Evolutionary conservation across 2,888 invertebrate genomes (phyloP).

Genomic region (Dichetophora obliterata): DNA sequence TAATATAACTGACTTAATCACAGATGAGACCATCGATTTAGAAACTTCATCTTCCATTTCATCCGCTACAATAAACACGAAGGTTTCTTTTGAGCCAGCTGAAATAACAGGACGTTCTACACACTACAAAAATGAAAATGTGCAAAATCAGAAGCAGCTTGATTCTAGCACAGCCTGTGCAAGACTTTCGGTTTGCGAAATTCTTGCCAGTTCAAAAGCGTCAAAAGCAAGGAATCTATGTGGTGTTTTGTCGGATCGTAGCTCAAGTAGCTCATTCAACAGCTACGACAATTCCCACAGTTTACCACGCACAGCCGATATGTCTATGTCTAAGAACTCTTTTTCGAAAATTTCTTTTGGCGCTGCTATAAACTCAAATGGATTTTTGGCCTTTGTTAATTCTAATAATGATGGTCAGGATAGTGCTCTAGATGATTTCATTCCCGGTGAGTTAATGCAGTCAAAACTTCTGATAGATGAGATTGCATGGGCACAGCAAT

Average conservation of each 20-base stretch:
- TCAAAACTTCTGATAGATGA: slow-evolving; percentile 64
- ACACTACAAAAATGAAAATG: slow-evolving; percentile 50
- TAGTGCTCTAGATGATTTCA: slow-evolving; percentile 54
- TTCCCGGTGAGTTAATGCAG: slow-evolving; percentile 65
- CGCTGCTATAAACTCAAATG: slow-evolving; percentile 41
- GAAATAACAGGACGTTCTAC: slow-evolving; percentile 69
- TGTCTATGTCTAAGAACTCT: slow-evolving; percentile 54
- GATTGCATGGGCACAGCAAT: slow-evolving; percentile 66
- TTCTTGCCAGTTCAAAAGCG: slow-evolving; percentile 64
- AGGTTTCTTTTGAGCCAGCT: slow-evolving; percentile 65
- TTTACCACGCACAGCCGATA: slow-evolving; percentile 64
- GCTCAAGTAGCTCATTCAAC: slow-evolving; percentile 35
- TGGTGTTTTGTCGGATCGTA: slow-evolving; percentile 48
- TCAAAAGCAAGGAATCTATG: slow-evolving; percentile 61
- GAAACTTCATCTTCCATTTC: slow-evolving; percentile 54
- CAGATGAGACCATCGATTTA: slow-evolving; percentile 65
- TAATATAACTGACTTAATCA: slow-evolving; percentile 65
- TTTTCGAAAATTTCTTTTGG: slow-evolving; percentile 52
- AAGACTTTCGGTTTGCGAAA: slow-evolving; percentile 62
- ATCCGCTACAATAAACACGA: slow-evolving; percentile 50
- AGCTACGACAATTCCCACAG: slow-evolving; percentile 55
- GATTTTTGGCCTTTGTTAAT: slow-evolving; percentile 29
- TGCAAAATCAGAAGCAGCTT: background rate
- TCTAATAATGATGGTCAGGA: slow-evolving; percentile 30
- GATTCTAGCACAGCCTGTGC: background rate